phyloP scores from a whole-genome alignment of 2,888 invertebrate genomes.

The Pyrocoelia pectoralis region DNA sequence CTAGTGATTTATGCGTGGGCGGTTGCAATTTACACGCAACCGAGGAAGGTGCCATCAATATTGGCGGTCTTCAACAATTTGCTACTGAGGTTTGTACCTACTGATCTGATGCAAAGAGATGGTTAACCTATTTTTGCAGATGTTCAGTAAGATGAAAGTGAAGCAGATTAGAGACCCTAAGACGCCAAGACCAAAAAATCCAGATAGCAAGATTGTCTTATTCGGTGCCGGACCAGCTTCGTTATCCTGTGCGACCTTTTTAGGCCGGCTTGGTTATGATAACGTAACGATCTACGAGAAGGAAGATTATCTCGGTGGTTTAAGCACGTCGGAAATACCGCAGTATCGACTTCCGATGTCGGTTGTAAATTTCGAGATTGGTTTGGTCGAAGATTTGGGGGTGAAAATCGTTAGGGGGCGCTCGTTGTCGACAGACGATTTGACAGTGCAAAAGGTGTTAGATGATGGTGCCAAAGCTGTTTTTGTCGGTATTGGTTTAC shows the following conservation, averaged over 20 bases:
- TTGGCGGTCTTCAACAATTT: slow-evolving; percentile 97
- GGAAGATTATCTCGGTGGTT: slow-evolving; percentile 84
- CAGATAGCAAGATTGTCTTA: slow-evolving; percentile 79
- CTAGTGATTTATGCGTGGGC: slow-evolving; percentile 97
- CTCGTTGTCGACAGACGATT: slow-evolving; percentile 72
- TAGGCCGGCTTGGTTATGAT: slow-evolving; percentile 91
- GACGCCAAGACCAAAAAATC: slow-evolving; percentile 65
- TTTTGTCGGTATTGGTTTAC: slow-evolving; percentile 88
- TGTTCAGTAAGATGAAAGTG: slow-evolving; percentile 94
- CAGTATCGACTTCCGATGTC: slow-evolving; percentile 94
- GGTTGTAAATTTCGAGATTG: slow-evolving; percentile 92
- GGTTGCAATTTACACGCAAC: slow-evolving; percentile 96
- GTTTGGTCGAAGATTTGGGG: slow-evolving; percentile 90
- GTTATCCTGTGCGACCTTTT: slow-evolving; percentile 94
- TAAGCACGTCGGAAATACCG: slow-evolving; percentile 95
- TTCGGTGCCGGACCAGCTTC: slow-evolving; percentile 97
- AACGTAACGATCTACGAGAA: slow-evolving; percentile 94
- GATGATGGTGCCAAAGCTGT: slow-evolving; percentile 77
- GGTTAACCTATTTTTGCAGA: too few species aligned
- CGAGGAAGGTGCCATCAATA: slow-evolving; percentile 98
- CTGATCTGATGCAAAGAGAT: too few species aligned
- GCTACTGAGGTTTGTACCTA: slow-evolving; percentile 81
- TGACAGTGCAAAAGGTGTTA: slow-evolving; percentile 78
- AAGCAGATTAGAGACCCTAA: slow-evolving; percentile 85
- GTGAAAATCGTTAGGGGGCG: slow-evolving; percentile 85